Percentiles rank a stretch among this genome's conserved stretches.
Evolutionary conservation across 2,888 invertebrate species (phyloP).

Genomic region (Eledone cirrhosa): DNA sequence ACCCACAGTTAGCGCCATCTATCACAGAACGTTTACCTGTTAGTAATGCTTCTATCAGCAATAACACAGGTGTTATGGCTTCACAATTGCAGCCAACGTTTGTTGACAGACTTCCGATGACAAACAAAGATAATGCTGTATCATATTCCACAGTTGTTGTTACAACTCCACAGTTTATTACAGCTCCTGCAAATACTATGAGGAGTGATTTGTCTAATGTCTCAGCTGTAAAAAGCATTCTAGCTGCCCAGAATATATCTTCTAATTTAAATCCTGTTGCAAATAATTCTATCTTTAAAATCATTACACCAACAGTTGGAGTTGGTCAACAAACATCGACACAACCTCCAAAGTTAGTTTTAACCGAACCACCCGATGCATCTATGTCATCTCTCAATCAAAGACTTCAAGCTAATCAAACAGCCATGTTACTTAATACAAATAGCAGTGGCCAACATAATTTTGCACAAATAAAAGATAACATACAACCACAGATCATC

Average conservation of each 20-base stretch:
- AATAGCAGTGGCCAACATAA: not conserved
- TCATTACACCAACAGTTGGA: not conserved
- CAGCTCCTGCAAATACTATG: slow-evolving; percentile 7
- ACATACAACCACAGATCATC: not conserved
- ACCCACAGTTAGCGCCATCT: slow-evolving; percentile 23
- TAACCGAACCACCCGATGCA: not conserved
- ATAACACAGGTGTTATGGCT: slow-evolving; percentile 1
- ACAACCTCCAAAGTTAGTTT: slow-evolving; percentile 8
- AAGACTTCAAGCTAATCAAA: slow-evolving; percentile 12
- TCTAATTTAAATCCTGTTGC: not conserved
- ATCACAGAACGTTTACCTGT: slow-evolving; percentile 23
- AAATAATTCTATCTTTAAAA: slow-evolving; percentile 6
- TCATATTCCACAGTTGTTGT: slow-evolving; percentile 18
- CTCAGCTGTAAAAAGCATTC: slow-evolving; percentile 16
- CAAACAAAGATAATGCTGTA: slow-evolving; percentile 19
- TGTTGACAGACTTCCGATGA: slow-evolving; percentile 16
- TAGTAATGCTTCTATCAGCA: slow-evolving; percentile 1
- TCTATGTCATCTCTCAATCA: not conserved
- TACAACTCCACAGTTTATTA: slow-evolving; percentile 1
- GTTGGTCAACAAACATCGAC: not conserved
- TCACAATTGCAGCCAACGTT: slow-evolving; percentile 11
- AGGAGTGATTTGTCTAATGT: slow-evolving; percentile 12
- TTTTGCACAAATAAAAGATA: not conserved
- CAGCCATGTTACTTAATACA: slow-evolving; percentile 8
- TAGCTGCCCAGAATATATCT: not conserved